A percentile compares a stretch with the other conserved stretches of the same genome.
These are phyloP conservation scores for Hyphantria cunea DNA, from an alignment of 1,140 invertebrate genomes.

Conservation along the genomic window DNA sequence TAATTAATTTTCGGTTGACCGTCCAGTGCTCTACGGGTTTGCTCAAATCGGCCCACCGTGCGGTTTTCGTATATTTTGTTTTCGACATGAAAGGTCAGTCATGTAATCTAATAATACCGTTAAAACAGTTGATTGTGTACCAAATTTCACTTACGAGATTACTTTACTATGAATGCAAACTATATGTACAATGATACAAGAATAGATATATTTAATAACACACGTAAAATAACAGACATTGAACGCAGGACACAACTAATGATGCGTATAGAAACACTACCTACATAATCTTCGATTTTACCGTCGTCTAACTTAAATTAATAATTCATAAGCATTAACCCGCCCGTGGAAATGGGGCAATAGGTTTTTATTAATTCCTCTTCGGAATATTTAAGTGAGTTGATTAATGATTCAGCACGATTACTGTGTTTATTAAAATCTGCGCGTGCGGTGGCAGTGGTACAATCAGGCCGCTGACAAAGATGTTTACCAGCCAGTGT, in stretches of 20 bases:
- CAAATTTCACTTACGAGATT: slow-evolving; percentile 17
- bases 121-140: background rate
- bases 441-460: slow-evolving; percentile 35
- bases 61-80: slow-evolving; percentile 73
- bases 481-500: slow-evolving; percentile 56
- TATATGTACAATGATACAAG: too few species aligned
- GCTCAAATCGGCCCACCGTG: slow-evolving; percentile 65
- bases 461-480: slow-evolving; percentile 39
- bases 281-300: slow-evolving; percentile 27
- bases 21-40: slow-evolving; percentile 54
- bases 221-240: background rate
- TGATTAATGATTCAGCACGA: slow-evolving; percentile 31
- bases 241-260: slow-evolving; percentile 11
- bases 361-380: slow-evolving; percentile 54
- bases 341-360: slow-evolving; percentile 51
- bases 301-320: slow-evolving; percentile 52
- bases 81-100: slow-evolving; percentile 59
- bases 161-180: slow-evolving; percentile 38
- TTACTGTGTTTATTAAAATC: slow-evolving; percentile 40
- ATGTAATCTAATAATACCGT: slow-evolving; percentile 30
- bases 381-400: slow-evolving; percentile 34
- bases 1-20: slow-evolving; percentile 80
- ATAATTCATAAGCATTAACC: slow-evolving; percentile 66
- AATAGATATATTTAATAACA: too few species aligned
- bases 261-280: slow-evolving; percentile 8